Evolutionary conservation across 2,888 invertebrate genomes (phyloP).

Genomic region (Strigamia transsilvanica): DNA sequence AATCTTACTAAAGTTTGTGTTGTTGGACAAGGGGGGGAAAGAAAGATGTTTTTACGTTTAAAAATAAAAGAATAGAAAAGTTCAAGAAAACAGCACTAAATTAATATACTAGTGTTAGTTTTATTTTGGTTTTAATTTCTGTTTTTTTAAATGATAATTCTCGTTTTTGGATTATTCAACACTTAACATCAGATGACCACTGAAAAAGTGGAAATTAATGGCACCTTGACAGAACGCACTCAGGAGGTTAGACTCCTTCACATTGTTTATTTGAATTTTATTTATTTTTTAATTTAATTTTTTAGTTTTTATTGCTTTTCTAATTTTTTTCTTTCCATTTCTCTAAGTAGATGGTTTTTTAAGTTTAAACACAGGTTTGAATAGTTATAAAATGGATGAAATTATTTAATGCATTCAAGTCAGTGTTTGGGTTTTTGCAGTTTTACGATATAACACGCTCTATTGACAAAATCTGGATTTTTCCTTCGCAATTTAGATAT

Average conservation of each 20-base stretch:
- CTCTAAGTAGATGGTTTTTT: not conserved
- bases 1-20: not conserved
- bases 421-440: not conserved
- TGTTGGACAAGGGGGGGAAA: not conserved
- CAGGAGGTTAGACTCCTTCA: slow-evolving; percentile 76
- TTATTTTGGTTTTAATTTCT: slow-evolving; percentile 41
- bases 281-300: not conserved
- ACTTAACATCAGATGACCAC: slow-evolving; percentile 70
- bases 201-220: slow-evolving; percentile 93
- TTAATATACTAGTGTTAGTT: not conserved
- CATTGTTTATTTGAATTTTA: not conserved
- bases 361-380: not conserved
- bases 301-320: not conserved
- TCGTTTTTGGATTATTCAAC: slow-evolving; percentile 18
- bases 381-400: not conserved
- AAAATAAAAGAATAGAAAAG: too few species aligned
- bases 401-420: not conserved
- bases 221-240: slow-evolving; percentile 91
- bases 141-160: not conserved
- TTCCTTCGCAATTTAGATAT: too few species aligned
- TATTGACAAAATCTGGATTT: too few species aligned
- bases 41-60: not conserved
- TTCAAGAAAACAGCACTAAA: slow-evolving; percentile 29
- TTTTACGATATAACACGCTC: too few species aligned
- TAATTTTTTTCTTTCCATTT: not conserved